phyloP scores from a whole-genome alignment of 2,888 invertebrate species.

The Cryptocheilus praepositus region DNA sequence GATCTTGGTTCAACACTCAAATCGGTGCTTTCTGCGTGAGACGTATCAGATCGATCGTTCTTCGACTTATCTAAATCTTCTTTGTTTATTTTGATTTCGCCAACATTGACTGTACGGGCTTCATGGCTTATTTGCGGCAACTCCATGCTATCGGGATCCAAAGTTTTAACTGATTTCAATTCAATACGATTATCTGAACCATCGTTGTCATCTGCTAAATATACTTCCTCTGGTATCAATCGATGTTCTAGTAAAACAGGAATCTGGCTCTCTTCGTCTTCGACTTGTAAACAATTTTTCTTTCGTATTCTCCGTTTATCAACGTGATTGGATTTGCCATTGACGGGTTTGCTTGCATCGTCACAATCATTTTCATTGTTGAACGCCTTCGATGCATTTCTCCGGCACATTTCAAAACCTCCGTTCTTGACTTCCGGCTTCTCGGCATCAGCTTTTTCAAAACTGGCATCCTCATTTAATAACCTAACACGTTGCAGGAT shows the following conservation, averaged over 20 bases:
- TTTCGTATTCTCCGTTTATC: not conserved
- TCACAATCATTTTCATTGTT: not conserved
- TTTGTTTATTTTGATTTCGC: not conserved
- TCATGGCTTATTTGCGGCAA: not conserved
- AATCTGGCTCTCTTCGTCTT: constrained; percentile 22
- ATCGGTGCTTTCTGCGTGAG: not conserved
- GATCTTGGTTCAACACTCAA: constrained; percentile 17
- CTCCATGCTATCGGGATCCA: constrained; percentile 66
- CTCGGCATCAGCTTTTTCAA: constrained; percentile 20
- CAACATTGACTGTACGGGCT: not conserved
- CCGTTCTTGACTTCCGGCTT: not conserved
- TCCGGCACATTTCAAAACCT: constrained; percentile 5
- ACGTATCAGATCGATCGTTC: not conserved
- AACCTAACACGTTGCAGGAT: constrained; percentile 64
- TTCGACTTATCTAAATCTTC: not conserved
- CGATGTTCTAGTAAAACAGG: constrained; percentile 38
- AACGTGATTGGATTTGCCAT: not conserved
- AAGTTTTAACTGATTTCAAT: constrained; percentile 65
- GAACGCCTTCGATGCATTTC: not conserved
- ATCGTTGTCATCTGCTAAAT: constrained; percentile 68
- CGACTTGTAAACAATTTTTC: not conserved
- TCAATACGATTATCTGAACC: constrained; percentile 63
- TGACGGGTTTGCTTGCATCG: not conserved
- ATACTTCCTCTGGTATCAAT: constrained; percentile 63
- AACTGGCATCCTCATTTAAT: constrained; percentile 59